Evolutionary conservation across 2,113 vertebrate genomes (phyloP), one percentile per base, ranked within the genome.

Genomic region (Ciconia stormi): DNA sequence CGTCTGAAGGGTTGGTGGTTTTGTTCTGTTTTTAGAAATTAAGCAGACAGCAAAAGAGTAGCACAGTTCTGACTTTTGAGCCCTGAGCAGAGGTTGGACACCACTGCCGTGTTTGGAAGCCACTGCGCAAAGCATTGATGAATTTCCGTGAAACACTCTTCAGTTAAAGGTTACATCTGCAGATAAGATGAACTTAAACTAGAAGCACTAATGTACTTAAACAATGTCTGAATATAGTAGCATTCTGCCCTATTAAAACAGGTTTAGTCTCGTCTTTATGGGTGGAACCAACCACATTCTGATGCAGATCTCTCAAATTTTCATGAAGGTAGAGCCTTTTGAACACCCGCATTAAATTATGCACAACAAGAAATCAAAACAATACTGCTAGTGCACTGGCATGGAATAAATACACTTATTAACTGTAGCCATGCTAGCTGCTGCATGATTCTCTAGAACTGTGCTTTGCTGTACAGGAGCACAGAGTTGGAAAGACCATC

Each of bases 281-380:
- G 74, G 93, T 76, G 80, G 87, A 91, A 85, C 81, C 77, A 94
- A 77, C 29, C 74, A 74, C n/a, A 62, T 70, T 90, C 71, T 42
- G 34, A 94, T 79, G 77, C 16, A 87, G 66, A 91, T 70, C 46
- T 73, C 49, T 61, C 25, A 34, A 30, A 11, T 50, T 95, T 91
- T 91, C 30, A 55, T 2, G 14, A 90, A 90, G 61, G 65, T n/a
- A 93, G 40, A 79, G n/a, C 16, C 77, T 94, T 92, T 85, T 55
- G 40, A 95, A 94, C 84, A 95, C 46, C 50, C 78, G 82, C 78
- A 71, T 66, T 65, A 82, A 74, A 69, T 32, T 56, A 67, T 8
- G 15, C 42, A 65, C 26, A n/a, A 83, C 13, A 40, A 82, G 55
- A 62, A 53, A 89, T 11, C 69, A 59, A 82, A 62, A 65, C 53